Evolutionary conservation across 2,888 invertebrate genomes (phyloP).

Genomic region (Brachypalpus laphriformis): DNA sequence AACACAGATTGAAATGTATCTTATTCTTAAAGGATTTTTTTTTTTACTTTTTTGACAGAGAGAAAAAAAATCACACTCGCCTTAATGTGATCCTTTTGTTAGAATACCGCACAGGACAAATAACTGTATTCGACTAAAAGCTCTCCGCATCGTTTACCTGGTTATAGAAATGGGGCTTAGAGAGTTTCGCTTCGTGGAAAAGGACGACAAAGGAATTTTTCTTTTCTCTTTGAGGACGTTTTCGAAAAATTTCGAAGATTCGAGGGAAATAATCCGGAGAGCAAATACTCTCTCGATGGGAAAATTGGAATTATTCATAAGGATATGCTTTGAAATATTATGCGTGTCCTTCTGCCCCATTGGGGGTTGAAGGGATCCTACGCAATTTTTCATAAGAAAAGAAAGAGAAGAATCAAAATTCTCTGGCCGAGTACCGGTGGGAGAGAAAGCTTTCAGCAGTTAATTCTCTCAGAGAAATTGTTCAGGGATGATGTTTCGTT

Average conservation of each 20-base stretch:
- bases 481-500: conserved; percentile 24
- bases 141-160: conserved; percentile 80
- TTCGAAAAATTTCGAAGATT: conserved; percentile 18
- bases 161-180: conserved; percentile 76
- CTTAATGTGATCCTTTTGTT: conserved; percentile 10
- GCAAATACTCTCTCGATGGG: conserved; percentile 6
- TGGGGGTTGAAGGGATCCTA: conserved; percentile 1
- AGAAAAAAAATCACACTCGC: not conserved
- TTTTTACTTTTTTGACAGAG: not conserved
- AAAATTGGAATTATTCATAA: conserved; percentile 18
- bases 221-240: conserved; percentile 3
- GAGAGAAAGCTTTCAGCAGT: not conserved
- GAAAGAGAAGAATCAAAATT: not conserved
- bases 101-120: conserved; percentile 80
- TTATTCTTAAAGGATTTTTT: conserved; percentile 21
- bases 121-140: conserved; percentile 81
- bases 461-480: not conserved
- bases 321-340: conserved; percentile 8
- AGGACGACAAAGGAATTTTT: conserved; percentile 52
- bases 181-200: conserved; percentile 32
- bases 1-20: not conserved
- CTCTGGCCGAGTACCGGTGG: not conserved
- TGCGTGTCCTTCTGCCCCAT: not conserved
- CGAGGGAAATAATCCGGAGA: not conserved
- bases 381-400: not conserved